Evolutionary conservation across 2,888 invertebrate genomes (phyloP).

Genomic region (Protophormia terraenovae): DNA sequence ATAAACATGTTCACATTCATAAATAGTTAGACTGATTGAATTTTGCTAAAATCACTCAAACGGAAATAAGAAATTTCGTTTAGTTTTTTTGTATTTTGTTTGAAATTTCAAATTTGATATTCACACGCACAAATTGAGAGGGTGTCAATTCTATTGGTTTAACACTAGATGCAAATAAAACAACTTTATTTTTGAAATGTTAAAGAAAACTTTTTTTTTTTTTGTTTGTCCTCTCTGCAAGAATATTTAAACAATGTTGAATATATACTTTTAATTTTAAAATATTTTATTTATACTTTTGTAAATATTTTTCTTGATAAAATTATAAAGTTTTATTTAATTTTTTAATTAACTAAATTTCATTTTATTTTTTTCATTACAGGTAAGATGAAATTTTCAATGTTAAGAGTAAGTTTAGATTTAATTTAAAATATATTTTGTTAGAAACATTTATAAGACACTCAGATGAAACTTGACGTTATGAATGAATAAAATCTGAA

Average conservation of each 20-base stretch:
- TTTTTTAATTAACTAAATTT: too few species aligned
- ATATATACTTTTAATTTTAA: too few species aligned
- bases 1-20: conserved; percentile 25
- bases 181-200: background rate
- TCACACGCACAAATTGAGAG: conserved; percentile 23
- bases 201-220: background rate
- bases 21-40: conserved; percentile 50
- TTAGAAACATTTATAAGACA: too few species aligned
- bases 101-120: conserved; percentile 36
- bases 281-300: too few species aligned
- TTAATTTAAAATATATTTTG: background rate
- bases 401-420: background rate
- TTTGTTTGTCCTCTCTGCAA: too few species aligned
- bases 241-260: too few species aligned
- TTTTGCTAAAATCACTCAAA: conserved; percentile 59
- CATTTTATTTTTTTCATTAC: background rate
- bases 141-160: conserved; percentile 47
- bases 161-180: background rate
- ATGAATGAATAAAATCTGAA: too few species aligned
- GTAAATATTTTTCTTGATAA: background rate
- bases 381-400: background rate
- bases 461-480: too few species aligned
- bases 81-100: background rate
- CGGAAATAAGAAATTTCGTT: conserved; percentile 49
- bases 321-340: background rate